These are phyloP conservation scores for Apostichopus parvimensis DNA, from an alignment of 35 echinoderm and acorn worm species.

Conservation along the genomic window DNA sequence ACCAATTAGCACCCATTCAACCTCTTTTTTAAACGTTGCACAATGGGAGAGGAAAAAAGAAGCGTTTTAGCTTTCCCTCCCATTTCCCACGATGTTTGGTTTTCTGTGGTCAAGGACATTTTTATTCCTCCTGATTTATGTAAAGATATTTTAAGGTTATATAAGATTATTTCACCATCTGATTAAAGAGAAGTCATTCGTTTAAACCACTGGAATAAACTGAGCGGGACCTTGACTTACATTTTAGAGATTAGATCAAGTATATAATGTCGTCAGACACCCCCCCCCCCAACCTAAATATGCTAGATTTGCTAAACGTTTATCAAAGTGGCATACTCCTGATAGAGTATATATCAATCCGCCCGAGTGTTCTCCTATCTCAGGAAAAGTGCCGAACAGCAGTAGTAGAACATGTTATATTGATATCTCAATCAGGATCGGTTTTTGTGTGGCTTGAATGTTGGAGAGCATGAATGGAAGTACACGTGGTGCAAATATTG, in stretches of 20 bases:
- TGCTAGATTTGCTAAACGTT: too few relatives aligned
- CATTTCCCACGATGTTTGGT: conserved; percentile 10
- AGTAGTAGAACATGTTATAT: too few relatives aligned
- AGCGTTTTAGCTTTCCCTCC: not conserved
- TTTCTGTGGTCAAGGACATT: not conserved
- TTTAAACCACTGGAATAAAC: not conserved
- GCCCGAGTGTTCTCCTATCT: too few relatives aligned
- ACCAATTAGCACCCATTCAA: conserved; percentile 4
- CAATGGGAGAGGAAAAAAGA: not conserved
- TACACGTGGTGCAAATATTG: too few relatives aligned
- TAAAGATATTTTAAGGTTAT: not conserved
- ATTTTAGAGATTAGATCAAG: not conserved
- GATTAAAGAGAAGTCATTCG: not conserved
- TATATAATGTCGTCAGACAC: not conserved
- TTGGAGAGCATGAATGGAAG: too few relatives aligned
- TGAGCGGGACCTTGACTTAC: not conserved
- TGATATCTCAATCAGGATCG: too few relatives aligned
- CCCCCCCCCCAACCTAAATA: not conserved
- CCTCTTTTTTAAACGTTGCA: not conserved
- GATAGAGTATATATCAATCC: too few relatives aligned
- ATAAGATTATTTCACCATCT: not conserved
- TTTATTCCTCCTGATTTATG: not conserved
- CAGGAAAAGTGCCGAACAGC: too few relatives aligned
- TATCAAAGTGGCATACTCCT: too few relatives aligned
- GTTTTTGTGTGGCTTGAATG: too few relatives aligned